These are phyloP conservation scores for Spheniscus humboldti DNA, from an alignment of 2,797 vertebrate species.

Conservation along the genomic window DNA sequence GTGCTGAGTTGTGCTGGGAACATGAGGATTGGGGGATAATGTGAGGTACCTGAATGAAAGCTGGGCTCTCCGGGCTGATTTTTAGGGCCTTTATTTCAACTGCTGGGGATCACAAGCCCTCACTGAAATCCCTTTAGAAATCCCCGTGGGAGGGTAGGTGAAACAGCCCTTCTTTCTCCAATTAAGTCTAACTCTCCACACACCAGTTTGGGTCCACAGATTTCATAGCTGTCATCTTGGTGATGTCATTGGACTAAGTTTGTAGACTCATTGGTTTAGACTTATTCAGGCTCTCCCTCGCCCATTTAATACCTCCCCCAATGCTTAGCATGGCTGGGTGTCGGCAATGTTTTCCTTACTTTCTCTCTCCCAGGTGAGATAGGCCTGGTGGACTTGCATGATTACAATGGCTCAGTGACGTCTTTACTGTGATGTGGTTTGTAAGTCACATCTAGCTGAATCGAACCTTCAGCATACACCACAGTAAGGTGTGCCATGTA, in stretches of 20 bases:
- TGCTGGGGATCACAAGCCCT: background rate
- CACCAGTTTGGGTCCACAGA: background rate
- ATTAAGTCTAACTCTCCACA: background rate
- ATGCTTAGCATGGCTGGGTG: rapidly evolving
- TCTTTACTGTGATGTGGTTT: background rate
- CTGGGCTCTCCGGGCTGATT: background rate
- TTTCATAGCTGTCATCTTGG: background rate
- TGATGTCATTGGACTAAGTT: background rate
- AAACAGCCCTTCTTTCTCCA: background rate
- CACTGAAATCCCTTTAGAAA: background rate
- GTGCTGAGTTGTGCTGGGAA: background rate
- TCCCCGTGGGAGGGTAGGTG: background rate
- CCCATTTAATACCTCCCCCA: background rate
- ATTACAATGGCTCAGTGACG: background rate
- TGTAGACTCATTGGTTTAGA: background rate
- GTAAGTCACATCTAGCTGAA: background rate
- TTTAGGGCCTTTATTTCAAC: background rate
- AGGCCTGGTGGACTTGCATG: background rate
- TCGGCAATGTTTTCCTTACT: background rate
- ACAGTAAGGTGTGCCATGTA: background rate
- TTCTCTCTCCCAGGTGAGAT: background rate
- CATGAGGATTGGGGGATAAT: background rate
- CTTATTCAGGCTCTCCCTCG: background rate
- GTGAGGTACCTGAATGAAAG: background rate
- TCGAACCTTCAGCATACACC: background rate